phyloP scores from a whole-genome alignment of 2,113 vertebrate species.

The Agapornis roseicollis region DNA sequence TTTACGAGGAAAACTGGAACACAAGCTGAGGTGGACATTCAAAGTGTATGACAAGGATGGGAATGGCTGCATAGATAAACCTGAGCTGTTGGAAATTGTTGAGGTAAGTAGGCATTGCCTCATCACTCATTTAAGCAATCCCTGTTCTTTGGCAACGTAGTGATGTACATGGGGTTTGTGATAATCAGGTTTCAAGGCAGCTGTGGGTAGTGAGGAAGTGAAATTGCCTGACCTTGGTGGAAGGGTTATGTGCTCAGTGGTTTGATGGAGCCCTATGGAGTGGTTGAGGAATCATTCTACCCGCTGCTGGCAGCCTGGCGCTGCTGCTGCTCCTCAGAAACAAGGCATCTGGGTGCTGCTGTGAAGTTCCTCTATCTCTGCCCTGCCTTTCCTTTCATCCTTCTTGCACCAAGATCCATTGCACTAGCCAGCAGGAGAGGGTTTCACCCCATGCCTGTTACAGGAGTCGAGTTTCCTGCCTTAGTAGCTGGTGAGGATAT shows the following conservation, averaged over 20 bases:
- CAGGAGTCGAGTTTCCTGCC: background rate
- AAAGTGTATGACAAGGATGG: slow-evolving; percentile 96
- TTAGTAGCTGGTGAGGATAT: background rate
- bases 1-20: slow-evolving; percentile 90
- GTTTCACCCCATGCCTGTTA: rapidly evolving
- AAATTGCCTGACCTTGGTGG: background rate
- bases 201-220: background rate
- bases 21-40: slow-evolving; percentile 96
- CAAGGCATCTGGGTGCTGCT: background rate
- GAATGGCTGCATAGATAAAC: slow-evolving; percentile 92
- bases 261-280: background rate
- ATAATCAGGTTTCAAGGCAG: background rate
- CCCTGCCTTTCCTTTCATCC: background rate
- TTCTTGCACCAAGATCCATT: too few species aligned
- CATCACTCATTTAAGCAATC: background rate
- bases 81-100: slow-evolving; percentile 92
- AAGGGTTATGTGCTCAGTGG: background rate
- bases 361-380: background rate
- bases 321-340: background rate
- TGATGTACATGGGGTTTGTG: background rate
- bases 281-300: background rate
- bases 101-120: slow-evolving; percentile 78
- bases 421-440: background rate
- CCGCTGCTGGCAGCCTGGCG: background rate
- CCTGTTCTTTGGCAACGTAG: background rate